Conservation (phyloP, 2,113 vertebrate species). For the Hassar affinis region DNA sequence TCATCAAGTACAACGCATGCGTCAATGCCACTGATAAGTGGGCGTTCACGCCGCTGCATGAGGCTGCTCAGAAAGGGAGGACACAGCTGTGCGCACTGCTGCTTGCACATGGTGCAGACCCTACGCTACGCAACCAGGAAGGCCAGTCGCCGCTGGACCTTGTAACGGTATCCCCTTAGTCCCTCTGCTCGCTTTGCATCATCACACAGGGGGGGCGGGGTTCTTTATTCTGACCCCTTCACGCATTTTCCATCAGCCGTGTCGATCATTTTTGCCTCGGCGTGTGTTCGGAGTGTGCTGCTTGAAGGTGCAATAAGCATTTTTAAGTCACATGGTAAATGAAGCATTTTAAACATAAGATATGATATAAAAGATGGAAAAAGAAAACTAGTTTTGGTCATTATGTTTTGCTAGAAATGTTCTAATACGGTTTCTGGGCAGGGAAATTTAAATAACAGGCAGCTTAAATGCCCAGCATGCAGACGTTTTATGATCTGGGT, state of each 20-base stretch:
- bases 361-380: background rate
- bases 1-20: constrained; percentile 80
- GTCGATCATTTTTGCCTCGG: background rate
- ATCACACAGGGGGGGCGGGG: background rate
- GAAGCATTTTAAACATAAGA: background rate
- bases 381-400: background rate
- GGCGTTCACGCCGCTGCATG: constrained; percentile 80
- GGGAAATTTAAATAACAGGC: background rate
- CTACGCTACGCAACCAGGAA: constrained; percentile 82
- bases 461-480: background rate
- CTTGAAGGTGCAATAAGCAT: constrained; percentile 10
- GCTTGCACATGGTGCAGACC: constrained; percentile 78
- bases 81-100: constrained; percentile 80
- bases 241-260: background rate
- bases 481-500: too few species aligned
- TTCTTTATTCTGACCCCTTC: background rate
- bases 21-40: constrained; percentile 83
- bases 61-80: constrained; percentile 80
- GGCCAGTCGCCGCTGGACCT: constrained; percentile 79
- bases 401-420: background rate
- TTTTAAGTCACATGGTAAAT: constrained; percentile 2
- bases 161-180: constrained; percentile 67
- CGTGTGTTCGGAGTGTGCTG: background rate
- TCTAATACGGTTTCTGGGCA: too few species aligned
- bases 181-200: constrained; percentile 19